Conservation (phyloP, 1,140 invertebrate species). For the Xylocopa sonorina region DNA sequence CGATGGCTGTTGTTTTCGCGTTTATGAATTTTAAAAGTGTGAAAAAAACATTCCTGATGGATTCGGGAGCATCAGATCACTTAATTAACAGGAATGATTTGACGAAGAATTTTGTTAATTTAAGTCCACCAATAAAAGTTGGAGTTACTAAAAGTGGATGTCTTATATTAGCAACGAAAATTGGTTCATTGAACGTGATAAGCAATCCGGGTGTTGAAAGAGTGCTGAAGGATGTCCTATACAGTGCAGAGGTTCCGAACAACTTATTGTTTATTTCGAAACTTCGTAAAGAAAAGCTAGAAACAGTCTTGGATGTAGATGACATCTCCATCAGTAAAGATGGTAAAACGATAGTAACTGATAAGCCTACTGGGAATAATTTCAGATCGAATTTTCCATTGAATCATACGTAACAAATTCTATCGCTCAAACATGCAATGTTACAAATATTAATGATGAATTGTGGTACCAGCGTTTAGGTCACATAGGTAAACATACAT, state of each 20-base stretch:
- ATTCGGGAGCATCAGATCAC: not conserved
- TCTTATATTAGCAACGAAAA: not conserved
- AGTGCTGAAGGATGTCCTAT: not conserved
- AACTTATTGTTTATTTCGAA: not conserved
- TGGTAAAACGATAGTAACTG: not conserved
- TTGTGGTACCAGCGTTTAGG: too few species aligned
- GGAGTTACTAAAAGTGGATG: not conserved
- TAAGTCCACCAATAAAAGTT: not conserved
- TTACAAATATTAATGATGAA: not conserved
- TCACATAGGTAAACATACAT: too few species aligned
- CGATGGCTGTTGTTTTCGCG: too few species aligned
- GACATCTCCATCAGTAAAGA: not conserved
- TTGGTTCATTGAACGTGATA: not conserved
- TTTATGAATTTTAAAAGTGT: too few species aligned
- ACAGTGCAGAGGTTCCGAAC: not conserved
- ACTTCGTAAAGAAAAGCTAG: not conserved
- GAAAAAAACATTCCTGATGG: not conserved
- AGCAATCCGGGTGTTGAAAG: not conserved
- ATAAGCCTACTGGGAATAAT: not conserved
- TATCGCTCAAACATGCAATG: not conserved
- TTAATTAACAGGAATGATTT: constrained; percentile 51
- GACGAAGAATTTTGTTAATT: not conserved
- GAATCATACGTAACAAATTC: too few species aligned
- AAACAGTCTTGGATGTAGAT: not conserved
- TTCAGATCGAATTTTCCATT: too few species aligned